These are phyloP conservation scores for Liasis olivaceus DNA, from an alignment of 2,797 vertebrate species.

Conservation along the genomic window DNA sequence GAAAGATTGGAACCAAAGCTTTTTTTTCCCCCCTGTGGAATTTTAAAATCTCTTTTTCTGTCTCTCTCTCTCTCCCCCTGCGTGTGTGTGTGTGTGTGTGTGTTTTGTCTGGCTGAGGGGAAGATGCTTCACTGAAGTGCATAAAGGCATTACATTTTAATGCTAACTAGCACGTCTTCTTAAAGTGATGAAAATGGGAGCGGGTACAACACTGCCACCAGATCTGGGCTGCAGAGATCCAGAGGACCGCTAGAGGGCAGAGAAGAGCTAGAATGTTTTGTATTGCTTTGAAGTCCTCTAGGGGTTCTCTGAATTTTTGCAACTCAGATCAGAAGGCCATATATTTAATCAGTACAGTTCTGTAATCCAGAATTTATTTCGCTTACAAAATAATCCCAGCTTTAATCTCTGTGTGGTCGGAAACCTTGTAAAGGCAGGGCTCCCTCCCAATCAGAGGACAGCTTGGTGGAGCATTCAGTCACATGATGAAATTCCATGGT, in stretches of 20 bases:
- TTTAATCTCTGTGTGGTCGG: not conserved
- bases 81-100: not conserved
- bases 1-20: not conserved
- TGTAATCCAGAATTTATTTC: not conserved
- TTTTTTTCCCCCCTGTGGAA: accelerated
- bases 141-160: not conserved
- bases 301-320: not conserved
- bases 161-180: not conserved
- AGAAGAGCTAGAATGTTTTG: not conserved
- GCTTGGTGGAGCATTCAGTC: not conserved
- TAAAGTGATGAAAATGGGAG: not conserved
- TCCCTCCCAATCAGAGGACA: not conserved
- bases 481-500: not conserved
- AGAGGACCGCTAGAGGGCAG: not conserved
- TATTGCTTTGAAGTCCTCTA: not conserved
- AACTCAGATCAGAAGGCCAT: not conserved
- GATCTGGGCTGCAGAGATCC: not conserved
- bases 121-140: not conserved
- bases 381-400: not conserved
- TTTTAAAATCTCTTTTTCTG: constrained; percentile 20
- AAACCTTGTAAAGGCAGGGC: not conserved
- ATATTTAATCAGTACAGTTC: not conserved
- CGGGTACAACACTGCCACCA: not conserved
- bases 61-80: not conserved
- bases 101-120: not conserved